Evolutionary conservation across 2,797 vertebrate species (phyloP), one percentile per base, ranked within the genome.

Genomic region (Cryptoblepharus egeriae): DNA sequence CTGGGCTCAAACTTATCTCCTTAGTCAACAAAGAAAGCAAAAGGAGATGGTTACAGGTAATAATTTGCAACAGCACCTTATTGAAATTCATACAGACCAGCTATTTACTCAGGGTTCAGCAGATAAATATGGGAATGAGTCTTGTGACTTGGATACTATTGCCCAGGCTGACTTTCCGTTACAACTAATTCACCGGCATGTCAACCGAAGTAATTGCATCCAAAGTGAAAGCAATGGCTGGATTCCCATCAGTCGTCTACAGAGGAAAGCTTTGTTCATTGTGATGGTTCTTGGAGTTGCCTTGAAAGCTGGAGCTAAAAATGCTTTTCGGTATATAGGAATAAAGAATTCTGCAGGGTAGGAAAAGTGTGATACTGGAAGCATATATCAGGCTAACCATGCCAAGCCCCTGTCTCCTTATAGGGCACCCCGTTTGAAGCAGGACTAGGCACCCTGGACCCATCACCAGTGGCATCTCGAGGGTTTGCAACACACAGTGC

Each of bases 1-100:
- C 39, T 28, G 58, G 32, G 67, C 30, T 78, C 45, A 39, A 64
- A n/a, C 75, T 82, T 78, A 69, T 79, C 79, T 85, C 71, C 81
- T 88, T 24, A 8, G 73, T 85, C 81, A 85, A 80, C 45, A 81
- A 45, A 68, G 22, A 82, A 61, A 69, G 37, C 72, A 82, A 88
- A 79, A 4, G 4, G 39, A 82, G 76, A 83, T 11, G 35, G 77
- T 84, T 35, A 77, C 67, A 82, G 65, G 28, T 39, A 83, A 74
- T 70, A 49, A 22, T 20, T 30, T 87, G 76, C 58, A 57, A 3
- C 58, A 0, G 11, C 28, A 16, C 30, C 12, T 32, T 60, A 63
- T 4, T 77, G n/a, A 64, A 55, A 77, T 26, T 52, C 68, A 81
- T 42, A 65, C 24, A 16, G 37, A 35, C 5, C 18, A 57, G 77